Percentiles rank a stretch among this genome's conserved stretches.
These are phyloP conservation scores for Brachionichthys hirsutus DNA, from an alignment of 2,113 vertebrate species.

Conservation along the genomic window DNA sequence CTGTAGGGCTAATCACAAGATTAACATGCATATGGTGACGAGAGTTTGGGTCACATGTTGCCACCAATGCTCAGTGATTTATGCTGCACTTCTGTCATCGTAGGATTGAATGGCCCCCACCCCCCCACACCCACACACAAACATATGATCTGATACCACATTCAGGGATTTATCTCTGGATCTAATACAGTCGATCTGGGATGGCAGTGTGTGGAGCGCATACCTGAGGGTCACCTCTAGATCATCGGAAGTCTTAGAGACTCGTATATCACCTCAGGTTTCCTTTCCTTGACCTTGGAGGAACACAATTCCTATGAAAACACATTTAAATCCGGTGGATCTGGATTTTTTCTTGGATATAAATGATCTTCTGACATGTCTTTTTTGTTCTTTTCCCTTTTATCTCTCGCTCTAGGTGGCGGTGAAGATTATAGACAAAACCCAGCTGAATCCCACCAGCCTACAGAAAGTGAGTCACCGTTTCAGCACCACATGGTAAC, in stretches of 20 bases:
- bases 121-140: conserved; percentile 15
- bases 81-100: conserved; percentile 59
- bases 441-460: conserved; percentile 96
- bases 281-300: no score
- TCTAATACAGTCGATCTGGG: no score
- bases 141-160: conserved; percentile 15
- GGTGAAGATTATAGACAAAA: conserved; percentile 99
- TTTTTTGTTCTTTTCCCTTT: conserved; percentile 36
- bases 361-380: conserved; percentile 36
- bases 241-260: no score
- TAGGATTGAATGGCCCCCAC: conserved; percentile 70
- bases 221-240: no score
- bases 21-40: no score
- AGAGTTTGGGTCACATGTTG: no score
- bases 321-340: no score
- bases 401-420: conserved; percentile 82
- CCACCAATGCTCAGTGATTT: conserved; percentile 71
- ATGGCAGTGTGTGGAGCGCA: no score
- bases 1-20: no score
- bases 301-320: no score
- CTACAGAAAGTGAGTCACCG: conserved; percentile 90
- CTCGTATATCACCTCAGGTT: no score
- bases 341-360: not conserved
- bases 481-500: conserved; percentile 46
- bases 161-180: conserved; percentile 13